Conservation (phyloP, 37 sponge, comb jelly and placozoan genomes). For the Halisarca cf. caerulea region DNA sequence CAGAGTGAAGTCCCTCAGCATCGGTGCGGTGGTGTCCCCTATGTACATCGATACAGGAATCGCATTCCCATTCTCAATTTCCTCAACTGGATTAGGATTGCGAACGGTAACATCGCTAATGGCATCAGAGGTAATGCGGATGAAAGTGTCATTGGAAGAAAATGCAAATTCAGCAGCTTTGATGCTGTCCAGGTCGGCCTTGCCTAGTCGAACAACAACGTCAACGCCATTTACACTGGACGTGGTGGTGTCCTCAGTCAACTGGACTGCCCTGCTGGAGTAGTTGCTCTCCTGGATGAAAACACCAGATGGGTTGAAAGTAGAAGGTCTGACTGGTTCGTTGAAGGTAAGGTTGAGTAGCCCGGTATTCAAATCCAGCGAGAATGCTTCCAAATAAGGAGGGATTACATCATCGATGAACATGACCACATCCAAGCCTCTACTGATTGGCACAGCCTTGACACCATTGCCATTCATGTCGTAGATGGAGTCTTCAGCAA, state of each 20-base stretch:
- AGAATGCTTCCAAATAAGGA: constrained; percentile 56
- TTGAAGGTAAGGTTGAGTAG: constrained; percentile 64
- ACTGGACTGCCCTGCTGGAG: constrained; percentile 36
- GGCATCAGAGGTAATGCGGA: constrained; percentile 44
- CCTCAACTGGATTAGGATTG: constrained; percentile 53
- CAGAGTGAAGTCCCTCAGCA: constrained; percentile 43
- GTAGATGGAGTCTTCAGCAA: constrained; percentile 27
- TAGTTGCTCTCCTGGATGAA: constrained; percentile 57
- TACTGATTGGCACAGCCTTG: constrained; percentile 1
- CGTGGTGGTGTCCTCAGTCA: constrained; percentile 34
- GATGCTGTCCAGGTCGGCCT: constrained; percentile 41
- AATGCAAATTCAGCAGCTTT: constrained; percentile 81
- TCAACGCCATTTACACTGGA: constrained; percentile 40
- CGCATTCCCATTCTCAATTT: constrained; percentile 52
- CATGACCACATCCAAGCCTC: constrained; percentile 43
- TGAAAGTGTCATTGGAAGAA: constrained; percentile 59
- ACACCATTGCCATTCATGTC: constrained; percentile 81
- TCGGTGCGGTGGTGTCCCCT: constrained; percentile 68
- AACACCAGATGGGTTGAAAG: constrained; percentile 56
- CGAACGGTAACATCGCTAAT: constrained; percentile 73
- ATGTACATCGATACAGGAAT: constrained; percentile 49
- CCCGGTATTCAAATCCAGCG: constrained; percentile 79
- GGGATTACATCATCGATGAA: constrained; percentile 61
- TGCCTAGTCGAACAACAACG: not conserved
- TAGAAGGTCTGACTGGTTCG: constrained; percentile 74